Percentiles rank a stretch among this genome's conserved stretches.
Evolutionary conservation across 2,888 invertebrate species (phyloP).

Genomic region (Cephus pulcher): DNA sequence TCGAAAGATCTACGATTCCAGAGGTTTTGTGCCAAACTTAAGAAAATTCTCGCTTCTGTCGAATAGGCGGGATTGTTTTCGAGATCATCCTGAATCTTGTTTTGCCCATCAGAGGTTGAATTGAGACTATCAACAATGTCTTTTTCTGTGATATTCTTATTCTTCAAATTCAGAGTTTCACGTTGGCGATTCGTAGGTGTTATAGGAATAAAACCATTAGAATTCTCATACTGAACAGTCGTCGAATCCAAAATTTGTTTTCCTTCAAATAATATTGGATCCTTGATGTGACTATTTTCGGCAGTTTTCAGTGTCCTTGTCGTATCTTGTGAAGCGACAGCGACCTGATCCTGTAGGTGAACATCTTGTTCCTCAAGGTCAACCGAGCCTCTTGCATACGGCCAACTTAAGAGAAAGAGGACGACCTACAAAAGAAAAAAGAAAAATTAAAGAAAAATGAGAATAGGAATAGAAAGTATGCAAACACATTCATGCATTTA

Average conservation of each 20-base stretch:
- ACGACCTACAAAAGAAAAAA: conserved; percentile 59
- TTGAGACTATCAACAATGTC: neutral
- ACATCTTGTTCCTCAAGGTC: conserved; percentile 33
- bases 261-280: neutral
- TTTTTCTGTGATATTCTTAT: neutral
- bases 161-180: neutral
- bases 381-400: conserved; percentile 37
- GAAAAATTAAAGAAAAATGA: conserved; percentile 35
- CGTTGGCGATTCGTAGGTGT: conserved; percentile 15
- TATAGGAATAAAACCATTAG: conserved; percentile 58
- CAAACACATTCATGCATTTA: conserved; percentile 30
- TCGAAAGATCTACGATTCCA: conserved; percentile 54
- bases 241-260: conserved; percentile 17
- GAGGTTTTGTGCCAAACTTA: conserved; percentile 41
- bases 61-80: conserved; percentile 51
- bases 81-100: conserved; percentile 9
- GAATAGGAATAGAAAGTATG: conserved; percentile 60
- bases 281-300: neutral
- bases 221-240: conserved; percentile 52
- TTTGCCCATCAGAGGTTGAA: neutral
- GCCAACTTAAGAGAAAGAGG: conserved; percentile 53
- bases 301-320: neutral
- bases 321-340: conserved; percentile 49
- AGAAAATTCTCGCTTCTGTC: conserved; percentile 49
- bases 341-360: conserved; percentile 50